Evolutionary conservation across 2,113 vertebrate genomes (phyloP), one percentile per base, ranked within the genome.

Genomic region (Sander vitreus): DNA sequence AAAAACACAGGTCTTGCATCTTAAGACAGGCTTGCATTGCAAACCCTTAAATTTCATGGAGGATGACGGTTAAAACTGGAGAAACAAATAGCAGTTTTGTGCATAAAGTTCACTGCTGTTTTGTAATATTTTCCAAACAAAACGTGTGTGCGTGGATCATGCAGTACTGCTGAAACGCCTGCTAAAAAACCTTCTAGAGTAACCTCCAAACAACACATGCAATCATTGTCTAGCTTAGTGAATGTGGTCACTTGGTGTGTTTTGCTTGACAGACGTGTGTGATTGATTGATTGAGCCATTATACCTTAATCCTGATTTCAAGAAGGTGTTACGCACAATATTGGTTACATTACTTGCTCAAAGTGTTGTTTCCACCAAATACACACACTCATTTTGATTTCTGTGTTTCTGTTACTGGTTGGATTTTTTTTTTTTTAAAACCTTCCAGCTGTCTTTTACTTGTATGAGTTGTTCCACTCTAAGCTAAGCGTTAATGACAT

Each of bases 1-100:
- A 69, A 76, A 90, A 85, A 84, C 71, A 82, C 74, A 72, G 62
- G 78, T 33, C 48, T 80, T 70, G 64, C 6, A n/a, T 86, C 64
- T 84, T 43, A 70, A 75, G 63, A 75, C 47, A 19, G 59, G 57
- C 45, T 57, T 55, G 54, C 19, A 7, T 36, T 25, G 15, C 58
- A 55, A 39, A 72, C 23, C 58, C 53, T 79, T 33, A 51, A 45
- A 72, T 48, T 36, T 45, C 62, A 21, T 27, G 30, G 25, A 59
- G 13, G 25, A 64, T 36, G 55, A 50, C 9, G 3, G 12, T 30
- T 23, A 83, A 64, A 78, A 47, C 15, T 50, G n/a, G 62, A 25
- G 33, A 57, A 33, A 74, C 13, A 73, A 84, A 81, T 43, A 48
- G 2, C 51, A 55, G 51, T 66, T 70, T 66, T 48, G n/a, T 16